Base-by-base conservation (phyloP, 2,888 invertebrate species). In the Aporophyla lueneburgensis region DNA sequence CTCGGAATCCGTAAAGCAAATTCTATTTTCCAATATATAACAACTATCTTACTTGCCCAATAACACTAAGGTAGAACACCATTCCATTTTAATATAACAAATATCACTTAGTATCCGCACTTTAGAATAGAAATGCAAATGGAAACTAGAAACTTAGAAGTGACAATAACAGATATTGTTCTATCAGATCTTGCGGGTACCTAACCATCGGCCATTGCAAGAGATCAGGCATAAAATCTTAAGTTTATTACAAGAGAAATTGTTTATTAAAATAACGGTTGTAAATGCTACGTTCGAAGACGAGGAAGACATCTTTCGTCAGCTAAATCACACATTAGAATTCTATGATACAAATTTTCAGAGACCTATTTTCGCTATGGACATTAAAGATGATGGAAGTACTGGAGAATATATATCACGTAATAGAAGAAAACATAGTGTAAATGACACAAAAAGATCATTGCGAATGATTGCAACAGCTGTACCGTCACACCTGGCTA, bases 151-250 rank as follows among this genome's bases (percentile, higher is more conserved):
- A 82, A 78, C 73, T 19, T 85, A 14, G 73, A 65, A 73, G 69
- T 82, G 83, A 85, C 86, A 85, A 83, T 78, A 85, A 85, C 78
- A 54, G 86, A 78, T 78, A 85, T 85, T 82, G 83, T 83, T 85
- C 61, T 54, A 76, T 68, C 62, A 12, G 24, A 69, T 62, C n/a
- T 78, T 83, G 69, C 62, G 73, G 53, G 86, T 71, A 59, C 53
- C 67, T 63, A 49, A 70, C 65, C 70, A 77, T 46, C 12, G 53
- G 19, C 40, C 24, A 58, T 68, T 71, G 12, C 54, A 53, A 56
- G 46, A 24, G 54, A 67, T 65, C 53, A 71, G 9, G n/a, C 70
- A 77, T 83, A 74, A 82, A 82, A 67, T 74, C 59, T 65, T 10
- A 19, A 66, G 40, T 73, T 78, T 73, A 82, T 77, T 68, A 54